Evolutionary conservation across 2,113 vertebrate species (phyloP), one percentile per base, ranked within the genome.

Genomic region (Bambusicola thoracicus): DNA sequence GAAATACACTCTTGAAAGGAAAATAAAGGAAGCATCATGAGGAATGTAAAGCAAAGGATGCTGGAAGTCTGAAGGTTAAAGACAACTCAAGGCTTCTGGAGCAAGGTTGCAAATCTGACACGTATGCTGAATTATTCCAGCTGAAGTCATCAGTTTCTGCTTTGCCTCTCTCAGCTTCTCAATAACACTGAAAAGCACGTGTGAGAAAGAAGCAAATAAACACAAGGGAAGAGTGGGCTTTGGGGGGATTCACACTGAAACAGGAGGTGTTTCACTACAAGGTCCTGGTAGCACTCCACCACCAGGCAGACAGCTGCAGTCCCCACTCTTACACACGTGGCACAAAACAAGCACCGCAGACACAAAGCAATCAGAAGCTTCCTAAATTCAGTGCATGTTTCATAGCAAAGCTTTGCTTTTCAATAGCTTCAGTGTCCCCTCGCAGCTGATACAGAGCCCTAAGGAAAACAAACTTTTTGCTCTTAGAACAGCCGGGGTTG

Each of bases 201-300:
- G 70, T 18, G 55, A 81, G 34, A 27, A 66, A 67, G 73, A 85
- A 84, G 79, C 69, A 91, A 94, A 92, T 4, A 89, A 91, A 67
- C 48, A 21, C 17, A 27, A 65, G 55, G 17, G 59, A 91, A 79
- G 55, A 83, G 32, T 10, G 84, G 40, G 11, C 29, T 56, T 53
- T 59, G 67, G 1, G 0, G 36, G 72, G 51, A 66, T 1, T 32
- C 38, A 7, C 46, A 53, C 18, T 58, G 58, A 87, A 84, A 85
- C 6, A 65, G 32, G 34, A 69, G 85, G 18, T 49, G 18, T 62
- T 87, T 84, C 59, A 81, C 38, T 11, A 18, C 34, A 19, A 44
- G 55, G 56, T 68, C 59, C 69, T 73, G 81, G 65, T 73, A 78
- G 69, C 65, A 29, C 41, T 88, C 66, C 29, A 72, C 77, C 62